Evolutionary conservation across 2,113 vertebrate genomes (phyloP).

Genomic region (Crotalus tigris): DNA sequence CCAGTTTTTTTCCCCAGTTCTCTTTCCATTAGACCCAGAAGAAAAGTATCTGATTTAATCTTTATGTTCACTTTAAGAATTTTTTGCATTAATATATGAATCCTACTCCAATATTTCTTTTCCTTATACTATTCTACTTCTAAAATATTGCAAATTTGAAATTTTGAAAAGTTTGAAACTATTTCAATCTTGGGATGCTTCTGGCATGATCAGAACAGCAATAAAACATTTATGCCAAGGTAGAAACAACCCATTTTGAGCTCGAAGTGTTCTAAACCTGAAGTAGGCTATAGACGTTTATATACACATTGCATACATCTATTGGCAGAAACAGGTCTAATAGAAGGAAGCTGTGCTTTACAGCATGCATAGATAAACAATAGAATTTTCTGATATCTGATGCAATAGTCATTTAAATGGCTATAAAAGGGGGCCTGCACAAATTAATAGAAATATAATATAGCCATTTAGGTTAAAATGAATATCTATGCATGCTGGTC

Average conservation of each 20-base stretch:
- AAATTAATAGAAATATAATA: not conserved
- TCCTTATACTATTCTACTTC: too few species aligned
- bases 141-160: not conserved
- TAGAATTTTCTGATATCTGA: not conserved
- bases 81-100: too few species aligned
- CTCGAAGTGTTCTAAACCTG: not conserved
- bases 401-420: not conserved
- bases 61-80: too few species aligned
- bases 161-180: not conserved
- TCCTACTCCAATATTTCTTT: too few species aligned
- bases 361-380: not conserved
- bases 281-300: not conserved
- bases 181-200: not conserved
- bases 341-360: not conserved
- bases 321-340: not conserved
- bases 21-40: too few species aligned
- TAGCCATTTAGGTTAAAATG: not conserved
- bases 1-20: too few species aligned
- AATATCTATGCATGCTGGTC: not conserved
- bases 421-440: not conserved
- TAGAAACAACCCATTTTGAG: not conserved
- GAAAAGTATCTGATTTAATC: too few species aligned
- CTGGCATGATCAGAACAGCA: not conserved
- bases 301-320: not conserved
- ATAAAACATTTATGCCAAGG: not conserved